Percentiles rank a stretch among this genome's conserved stretches.
Evolutionary conservation across 2,797 vertebrate species (phyloP).

Genomic region (Chrysocyon brachyurus): DNA sequence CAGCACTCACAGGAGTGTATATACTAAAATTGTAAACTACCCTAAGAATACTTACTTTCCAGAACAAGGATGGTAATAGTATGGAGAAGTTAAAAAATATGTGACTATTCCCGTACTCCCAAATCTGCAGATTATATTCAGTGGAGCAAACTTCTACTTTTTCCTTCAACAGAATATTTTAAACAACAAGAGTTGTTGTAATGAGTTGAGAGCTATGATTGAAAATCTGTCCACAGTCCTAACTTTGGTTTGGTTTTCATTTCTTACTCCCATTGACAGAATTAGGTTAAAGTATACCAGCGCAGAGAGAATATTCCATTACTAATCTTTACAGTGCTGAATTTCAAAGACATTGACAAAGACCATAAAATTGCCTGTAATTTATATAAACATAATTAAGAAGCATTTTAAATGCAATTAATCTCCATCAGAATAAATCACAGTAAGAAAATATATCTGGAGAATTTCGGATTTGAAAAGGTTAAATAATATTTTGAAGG

Average conservation of each 20-base stretch:
- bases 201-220: conserved; percentile 25
- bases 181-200: conserved; percentile 59
- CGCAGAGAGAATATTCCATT: conserved; percentile 61
- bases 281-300: conserved; percentile 71
- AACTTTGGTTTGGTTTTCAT: conserved; percentile 72
- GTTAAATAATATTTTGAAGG: conserved; percentile 70
- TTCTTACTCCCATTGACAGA: conserved; percentile 71
- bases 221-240: conserved; percentile 60
- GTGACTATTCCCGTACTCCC: not conserved
- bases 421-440: conserved; percentile 53
- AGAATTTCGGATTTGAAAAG: conserved; percentile 72
- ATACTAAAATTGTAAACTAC: conserved; percentile 25
- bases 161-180: conserved; percentile 46
- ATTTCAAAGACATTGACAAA: conserved; percentile 76
- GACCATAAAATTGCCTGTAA: conserved; percentile 36
- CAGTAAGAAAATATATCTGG: conserved; percentile 56
- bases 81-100: not conserved
- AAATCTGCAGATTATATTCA: conserved; percentile 31
- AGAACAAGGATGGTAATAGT: not conserved
- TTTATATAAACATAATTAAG: conserved; percentile 64
- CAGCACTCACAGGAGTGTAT: not conserved
- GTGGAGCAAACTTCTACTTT: not conserved
- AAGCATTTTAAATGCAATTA: conserved; percentile 63
- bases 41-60: not conserved
- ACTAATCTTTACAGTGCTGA: conserved; percentile 70